Conservation (phyloP, 2,113 vertebrate species). For the Alexandromys fortis region DNA sequence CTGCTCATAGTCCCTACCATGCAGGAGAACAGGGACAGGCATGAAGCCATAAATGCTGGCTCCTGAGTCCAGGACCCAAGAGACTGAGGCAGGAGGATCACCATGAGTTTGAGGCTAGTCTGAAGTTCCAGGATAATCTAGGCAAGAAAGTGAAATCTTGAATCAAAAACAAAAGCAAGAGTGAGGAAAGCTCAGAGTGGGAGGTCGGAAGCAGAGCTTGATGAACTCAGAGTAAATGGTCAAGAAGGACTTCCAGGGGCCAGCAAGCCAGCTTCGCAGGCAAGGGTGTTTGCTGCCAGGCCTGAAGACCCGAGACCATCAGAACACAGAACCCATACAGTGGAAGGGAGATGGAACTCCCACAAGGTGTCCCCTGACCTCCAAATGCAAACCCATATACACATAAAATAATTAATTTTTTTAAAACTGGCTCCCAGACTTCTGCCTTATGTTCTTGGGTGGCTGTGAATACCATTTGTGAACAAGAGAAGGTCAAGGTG, state of each 20-base stretch:
- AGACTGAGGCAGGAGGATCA: neutral
- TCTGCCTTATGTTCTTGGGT: neutral
- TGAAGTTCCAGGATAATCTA: neutral
- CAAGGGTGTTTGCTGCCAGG: neutral
- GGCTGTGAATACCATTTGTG: neutral
- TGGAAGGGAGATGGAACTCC: neutral
- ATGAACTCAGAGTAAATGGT: neutral
- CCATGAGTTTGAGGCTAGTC: neutral
- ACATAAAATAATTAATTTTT: neutral
- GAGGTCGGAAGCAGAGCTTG: neutral
- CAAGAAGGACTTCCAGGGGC: neutral
- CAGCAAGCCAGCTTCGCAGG: neutral
- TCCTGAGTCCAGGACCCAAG: neutral
- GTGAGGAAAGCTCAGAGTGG: neutral
- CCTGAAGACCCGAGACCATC: no score
- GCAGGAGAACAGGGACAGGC: neutral
- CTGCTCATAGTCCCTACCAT: neutral
- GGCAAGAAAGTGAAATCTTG: neutral
- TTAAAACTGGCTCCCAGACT: neutral
- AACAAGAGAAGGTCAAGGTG: neutral
- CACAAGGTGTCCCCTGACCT: neutral
- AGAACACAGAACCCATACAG: neutral
- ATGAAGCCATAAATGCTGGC: neutral
- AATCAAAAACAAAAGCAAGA: neutral
- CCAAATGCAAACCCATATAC: neutral